Evolutionary conservation across 37 sponge, comb jelly and placozoan species (phyloP).

Genomic region (Chondrosia reniformis): DNA sequence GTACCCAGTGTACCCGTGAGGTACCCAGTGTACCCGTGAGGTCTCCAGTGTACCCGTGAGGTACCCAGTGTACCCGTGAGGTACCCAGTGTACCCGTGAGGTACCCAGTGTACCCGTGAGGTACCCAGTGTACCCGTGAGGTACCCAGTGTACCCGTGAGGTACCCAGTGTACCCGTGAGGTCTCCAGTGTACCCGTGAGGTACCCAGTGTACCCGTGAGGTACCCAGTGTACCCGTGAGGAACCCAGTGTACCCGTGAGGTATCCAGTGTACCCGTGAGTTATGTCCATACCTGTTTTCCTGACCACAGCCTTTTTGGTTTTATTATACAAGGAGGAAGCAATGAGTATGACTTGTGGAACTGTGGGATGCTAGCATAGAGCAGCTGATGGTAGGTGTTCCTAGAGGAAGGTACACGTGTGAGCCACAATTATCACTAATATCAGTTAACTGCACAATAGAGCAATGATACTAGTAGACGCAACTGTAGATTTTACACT

Average conservation of each 20-base stretch:
- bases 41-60: neutral
- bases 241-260: too few species aligned
- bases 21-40: neutral
- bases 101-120: neutral
- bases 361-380: slow-evolving; percentile 59
- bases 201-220: neutral
- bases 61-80: neutral
- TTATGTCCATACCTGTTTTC: slow-evolving; percentile 86
- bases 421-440: neutral
- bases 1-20: neutral
- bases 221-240: too few species aligned
- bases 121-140: neutral
- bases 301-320: slow-evolving; percentile 85
- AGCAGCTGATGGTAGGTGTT: slow-evolving; percentile 75
- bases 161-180: neutral
- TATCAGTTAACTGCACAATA: neutral
- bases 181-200: neutral
- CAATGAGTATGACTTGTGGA: slow-evolving; percentile 12
- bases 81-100: neutral
- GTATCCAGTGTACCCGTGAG: neutral
- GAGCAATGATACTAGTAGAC: neutral
- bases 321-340: slow-evolving; percentile 81
- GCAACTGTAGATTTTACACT: too few species aligned
- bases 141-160: neutral
- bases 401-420: slow-evolving; percentile 11